These are phyloP conservation scores for Gopherus flavomarginatus DNA, from an alignment of 2,113 vertebrate genomes.

Conservation along the genomic window DNA sequence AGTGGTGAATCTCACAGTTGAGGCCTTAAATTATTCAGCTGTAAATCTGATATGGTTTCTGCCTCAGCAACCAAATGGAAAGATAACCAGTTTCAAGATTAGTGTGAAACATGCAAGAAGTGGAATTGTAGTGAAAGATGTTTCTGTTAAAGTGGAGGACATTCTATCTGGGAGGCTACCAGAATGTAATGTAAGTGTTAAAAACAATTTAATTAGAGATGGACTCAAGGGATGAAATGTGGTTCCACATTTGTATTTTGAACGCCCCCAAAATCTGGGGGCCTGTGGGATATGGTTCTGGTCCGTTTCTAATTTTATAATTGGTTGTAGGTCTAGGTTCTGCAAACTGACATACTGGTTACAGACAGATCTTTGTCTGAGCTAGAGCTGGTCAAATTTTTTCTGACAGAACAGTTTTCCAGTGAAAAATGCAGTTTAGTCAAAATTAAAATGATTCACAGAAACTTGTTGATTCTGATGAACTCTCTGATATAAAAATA, in stretches of 20 bases:
- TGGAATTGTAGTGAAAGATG: constrained; percentile 85
- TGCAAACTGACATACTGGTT: background rate
- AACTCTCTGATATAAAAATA: background rate
- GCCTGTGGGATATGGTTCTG: background rate
- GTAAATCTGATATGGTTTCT: constrained; percentile 95
- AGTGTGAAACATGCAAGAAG: constrained; percentile 94
- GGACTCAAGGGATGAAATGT: background rate
- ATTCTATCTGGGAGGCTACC: constrained; percentile 90
- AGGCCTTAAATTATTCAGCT: constrained; percentile 88
- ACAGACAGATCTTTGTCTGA: background rate
- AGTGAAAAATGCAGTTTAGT: background rate
- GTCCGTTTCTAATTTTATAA: background rate
- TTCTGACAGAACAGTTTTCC: background rate
- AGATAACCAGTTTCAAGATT: constrained; percentile 95
- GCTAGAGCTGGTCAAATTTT: background rate
- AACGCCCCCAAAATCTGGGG: background rate
- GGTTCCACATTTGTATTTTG: background rate
- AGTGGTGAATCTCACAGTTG: constrained; percentile 93
- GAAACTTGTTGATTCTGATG: background rate
- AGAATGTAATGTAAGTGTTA: constrained; percentile 92
- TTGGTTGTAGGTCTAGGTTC: background rate
- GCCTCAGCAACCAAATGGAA: constrained; percentile 93
- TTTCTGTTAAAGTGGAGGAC: constrained; percentile 91
- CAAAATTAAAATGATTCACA: background rate
- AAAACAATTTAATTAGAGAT: constrained; percentile 26